Evolutionary conservation across 2,797 vertebrate genomes (phyloP), one percentile per base, ranked within the genome.

Genomic region (Brachymystax lenok): DNA sequence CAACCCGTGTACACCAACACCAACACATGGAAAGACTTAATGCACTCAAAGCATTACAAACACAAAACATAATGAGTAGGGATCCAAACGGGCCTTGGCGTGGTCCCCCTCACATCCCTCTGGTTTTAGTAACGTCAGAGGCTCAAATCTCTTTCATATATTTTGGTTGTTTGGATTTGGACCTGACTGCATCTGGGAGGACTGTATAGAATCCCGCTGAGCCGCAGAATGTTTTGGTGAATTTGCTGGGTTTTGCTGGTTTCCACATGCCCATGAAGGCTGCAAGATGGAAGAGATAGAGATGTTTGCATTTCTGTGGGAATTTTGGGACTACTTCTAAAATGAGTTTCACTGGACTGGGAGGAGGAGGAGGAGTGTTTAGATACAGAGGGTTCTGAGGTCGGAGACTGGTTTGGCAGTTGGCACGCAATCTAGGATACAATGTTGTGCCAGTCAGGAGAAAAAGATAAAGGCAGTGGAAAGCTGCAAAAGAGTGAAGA

Each of bases 241-340:
- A 70, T 79, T 35, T 64, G 75, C 72, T 12, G 0, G 56, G 59
- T 10, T 2, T 70, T 75, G 73, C 10, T 28, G 21, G 74, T 17
- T 61, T 61, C 21, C 59, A 61, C 8, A 61, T 88, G 84, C 74
- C 81, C 81, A 83, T 82, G 56, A 88, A 88, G 87, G 87, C 78
- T 7, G 21, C n/a, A 61, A 16, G 77, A 8, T 28, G 27, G 10
- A 33, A n/a, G 16, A 17, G 35, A 40, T 8, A 40, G 35, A 8
- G 40, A 28, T 68, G 66, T 46, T 46, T 46, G 30, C 90, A 89
- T 92, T 90, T 92, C 40, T 46, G 40, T 12, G 40, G 40, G 87
- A 86, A 85, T 90, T 88, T 91, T 78, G 86, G 87, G 79, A 87
- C 81, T 79, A n/a, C 40, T 46, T 46, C 82, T 88, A 82, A 75